phyloP scores from a whole-genome alignment of 2,797 vertebrate species.

The Pelodytes ibericus region DNA sequence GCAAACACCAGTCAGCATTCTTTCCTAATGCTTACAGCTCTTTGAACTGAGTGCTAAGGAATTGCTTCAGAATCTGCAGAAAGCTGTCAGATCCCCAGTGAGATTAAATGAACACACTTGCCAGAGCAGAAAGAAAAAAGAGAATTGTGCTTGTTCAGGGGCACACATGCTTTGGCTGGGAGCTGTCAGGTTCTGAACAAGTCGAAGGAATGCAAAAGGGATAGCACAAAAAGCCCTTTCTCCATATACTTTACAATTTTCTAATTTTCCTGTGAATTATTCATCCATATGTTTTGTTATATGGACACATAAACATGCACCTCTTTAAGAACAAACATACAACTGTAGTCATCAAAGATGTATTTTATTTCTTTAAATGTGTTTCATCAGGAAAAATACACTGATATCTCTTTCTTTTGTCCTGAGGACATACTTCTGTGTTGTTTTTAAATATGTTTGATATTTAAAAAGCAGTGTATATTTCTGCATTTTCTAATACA shows the following conservation, averaged over 20 bases:
- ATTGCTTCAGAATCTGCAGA: constrained; percentile 68
- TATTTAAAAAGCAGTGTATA: too few species aligned
- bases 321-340: background rate
- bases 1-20: constrained; percentile 61
- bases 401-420: too few species aligned
- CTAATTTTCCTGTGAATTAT: background rate
- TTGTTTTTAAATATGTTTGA: too few species aligned
- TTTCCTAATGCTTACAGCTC: constrained; percentile 63
- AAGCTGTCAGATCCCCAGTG: constrained; percentile 73
- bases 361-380: too few species aligned
- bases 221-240: constrained; percentile 8
- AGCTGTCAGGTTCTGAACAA: constrained; percentile 59
- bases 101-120: constrained; percentile 69
- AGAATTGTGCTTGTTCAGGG: constrained; percentile 63
- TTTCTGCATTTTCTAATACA: too few species aligned
- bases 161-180: constrained; percentile 61
- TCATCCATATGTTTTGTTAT: background rate
- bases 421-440: too few species aligned
- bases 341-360: too few species aligned
- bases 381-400: too few species aligned
- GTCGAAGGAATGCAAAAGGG: constrained; percentile 8
- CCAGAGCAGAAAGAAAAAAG: constrained; percentile 65
- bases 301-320: background rate
- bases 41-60: constrained; percentile 70
- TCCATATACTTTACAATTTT: background rate